These are phyloP conservation scores for Hecatera dysodea DNA, from an alignment of 2,888 invertebrate species.

Conservation along the genomic window DNA sequence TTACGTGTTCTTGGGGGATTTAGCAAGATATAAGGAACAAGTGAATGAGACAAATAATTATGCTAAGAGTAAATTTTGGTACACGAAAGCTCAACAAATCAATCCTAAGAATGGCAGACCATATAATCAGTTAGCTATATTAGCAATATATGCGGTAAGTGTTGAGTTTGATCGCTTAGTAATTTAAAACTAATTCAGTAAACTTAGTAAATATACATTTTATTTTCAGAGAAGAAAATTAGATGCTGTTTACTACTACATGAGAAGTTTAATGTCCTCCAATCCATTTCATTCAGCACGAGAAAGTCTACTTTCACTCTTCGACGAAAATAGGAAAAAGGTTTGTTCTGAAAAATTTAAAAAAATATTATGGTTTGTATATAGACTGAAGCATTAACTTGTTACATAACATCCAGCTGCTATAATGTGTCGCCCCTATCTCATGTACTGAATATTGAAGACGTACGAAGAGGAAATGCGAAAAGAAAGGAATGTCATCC, in stretches of 20 bases:
- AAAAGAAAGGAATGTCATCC: too few species aligned
- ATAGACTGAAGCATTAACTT: too few species aligned
- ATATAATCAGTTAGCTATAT: conserved; percentile 98
- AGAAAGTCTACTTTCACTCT: conserved; percentile 96
- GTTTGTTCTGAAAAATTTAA: conserved; percentile 78
- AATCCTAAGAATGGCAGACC: conserved; percentile 98
- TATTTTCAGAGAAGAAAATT: conserved; percentile 95
- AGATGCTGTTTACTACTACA: conserved; percentile 99
- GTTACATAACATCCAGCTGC: too few species aligned
- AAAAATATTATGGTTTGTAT: too few species aligned
- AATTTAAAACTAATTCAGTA: background rate
- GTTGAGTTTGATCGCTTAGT: background rate
- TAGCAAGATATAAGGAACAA: conserved; percentile 97
- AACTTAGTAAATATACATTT: conserved; percentile 35
- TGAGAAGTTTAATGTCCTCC: conserved; percentile 98
- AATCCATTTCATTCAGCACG: conserved; percentile 98
- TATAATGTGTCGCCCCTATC: too few species aligned
- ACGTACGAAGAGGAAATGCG: too few species aligned
- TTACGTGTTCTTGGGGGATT: conserved; percentile 97
- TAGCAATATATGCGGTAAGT: conserved; percentile 95
- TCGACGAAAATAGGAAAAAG: conserved; percentile 98
- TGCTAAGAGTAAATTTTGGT: conserved; percentile 94
- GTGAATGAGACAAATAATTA: conserved; percentile 95
- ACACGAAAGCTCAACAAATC: conserved; percentile 97
- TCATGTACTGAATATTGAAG: too few species aligned